Conservation (phyloP, 30 jellyfish, hydroid and myxozoan species). For the Sanderia malayensis region DNA sequence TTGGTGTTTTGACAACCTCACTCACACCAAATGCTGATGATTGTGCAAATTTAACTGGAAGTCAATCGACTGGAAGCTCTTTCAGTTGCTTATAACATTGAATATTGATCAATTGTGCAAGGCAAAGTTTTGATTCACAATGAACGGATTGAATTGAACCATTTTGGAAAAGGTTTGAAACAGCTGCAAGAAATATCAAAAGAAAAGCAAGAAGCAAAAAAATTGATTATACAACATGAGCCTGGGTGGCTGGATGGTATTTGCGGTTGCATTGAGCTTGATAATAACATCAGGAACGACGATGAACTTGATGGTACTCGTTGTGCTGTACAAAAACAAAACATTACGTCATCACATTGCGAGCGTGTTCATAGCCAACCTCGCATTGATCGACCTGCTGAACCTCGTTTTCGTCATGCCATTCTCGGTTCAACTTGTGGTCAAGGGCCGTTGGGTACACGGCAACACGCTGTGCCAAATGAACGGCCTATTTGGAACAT, state of each 20-base stretch:
- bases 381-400: conserved; percentile 64
- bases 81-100: no score
- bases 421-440: conserved; percentile 47
- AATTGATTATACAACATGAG: not conserved
- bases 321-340: conserved; percentile 52
- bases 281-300: conserved; percentile 48
- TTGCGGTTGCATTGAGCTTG: conserved; percentile 39
- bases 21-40: no score
- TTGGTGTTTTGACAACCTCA: no score
- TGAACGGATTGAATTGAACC: no score
- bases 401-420: conserved; percentile 86
- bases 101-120: no score
- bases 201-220: no score
- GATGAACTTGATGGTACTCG: conserved; percentile 53
- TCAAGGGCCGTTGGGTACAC: conserved; percentile 36
- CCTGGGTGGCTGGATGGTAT: not conserved
- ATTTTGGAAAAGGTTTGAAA: no score
- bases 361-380: conserved; percentile 59
- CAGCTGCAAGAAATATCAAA: no score
- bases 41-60: no score
- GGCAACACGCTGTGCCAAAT: conserved; percentile 32
- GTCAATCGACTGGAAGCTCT: no score
- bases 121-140: no score
- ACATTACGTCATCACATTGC: conserved; percentile 75
- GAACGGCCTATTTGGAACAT: conserved; percentile 64